Evolutionary conservation across 1,140 invertebrate species (phyloP), one percentile per base, ranked within the genome.

Genomic region (Bombyx mori): DNA sequence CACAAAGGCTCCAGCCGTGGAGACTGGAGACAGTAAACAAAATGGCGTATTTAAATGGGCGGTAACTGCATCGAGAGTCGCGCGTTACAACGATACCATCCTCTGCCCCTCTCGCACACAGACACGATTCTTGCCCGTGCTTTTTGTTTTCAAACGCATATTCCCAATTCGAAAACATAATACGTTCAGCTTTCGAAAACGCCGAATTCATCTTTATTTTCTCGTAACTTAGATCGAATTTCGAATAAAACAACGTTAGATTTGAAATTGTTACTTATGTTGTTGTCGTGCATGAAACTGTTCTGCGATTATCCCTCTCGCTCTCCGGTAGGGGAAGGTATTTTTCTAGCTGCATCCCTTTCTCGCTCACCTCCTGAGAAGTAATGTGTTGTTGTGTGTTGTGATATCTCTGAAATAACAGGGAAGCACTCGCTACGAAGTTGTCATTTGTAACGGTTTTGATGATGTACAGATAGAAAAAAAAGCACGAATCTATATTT

Each of bases 381-480:
- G 78, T 85, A 86, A 87, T 85, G 80, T 87, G 82, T 87, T 87
- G 77, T 87, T 87, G 80, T 76, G 82, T 87, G 83, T 87, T 87
- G 83, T 87, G 83, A 87, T 87, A 87, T 87, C 83, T 85, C 78
- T 75, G 77, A 86, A 87, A 87, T 87, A 87, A 87, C 82, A 87
- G 83, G 82, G 83, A 86, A 86, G 83, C 82, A 83, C 83, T 86
- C 79, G 79, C 77, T 82, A 79, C 81, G 75, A 82, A 85, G 79
- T 86, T 86, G 83, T 86, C 83, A 86, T 86, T 86, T 85, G 79
- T 86, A 86, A 85, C 83, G 78, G 80, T 85, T 83, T 86, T 72
- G 64, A 63, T 60, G 52, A 12, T 49, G 75, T 70, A 86, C 58
- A 7, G 83, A 60, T 56, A 61, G 76, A 73, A 85, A 64, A 79